phyloP scores from a whole-genome alignment of 2,797 vertebrate species.

The Tenualosa ilisha region DNA sequence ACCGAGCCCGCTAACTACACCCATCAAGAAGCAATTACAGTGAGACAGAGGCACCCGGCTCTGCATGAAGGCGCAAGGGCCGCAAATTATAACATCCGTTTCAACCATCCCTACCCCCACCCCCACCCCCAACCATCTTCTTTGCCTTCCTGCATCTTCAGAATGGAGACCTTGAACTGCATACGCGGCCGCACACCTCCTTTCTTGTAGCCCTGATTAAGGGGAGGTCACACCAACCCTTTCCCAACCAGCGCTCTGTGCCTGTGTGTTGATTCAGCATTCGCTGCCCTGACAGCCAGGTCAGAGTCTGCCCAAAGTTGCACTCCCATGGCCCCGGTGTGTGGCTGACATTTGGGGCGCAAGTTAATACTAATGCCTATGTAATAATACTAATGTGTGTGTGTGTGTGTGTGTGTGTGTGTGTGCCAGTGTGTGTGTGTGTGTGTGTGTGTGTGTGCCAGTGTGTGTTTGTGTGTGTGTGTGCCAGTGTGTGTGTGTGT shows the following conservation, averaged over 20 bases:
- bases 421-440: too few relatives aligned
- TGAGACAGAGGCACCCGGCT: neutral
- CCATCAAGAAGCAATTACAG: slow-evolving; percentile 64
- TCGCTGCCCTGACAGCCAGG: too few relatives aligned
- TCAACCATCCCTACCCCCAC: neutral
- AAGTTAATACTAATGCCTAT: too few relatives aligned
- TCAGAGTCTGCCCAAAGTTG: too few relatives aligned
- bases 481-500: neutral
- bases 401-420: too few relatives aligned
- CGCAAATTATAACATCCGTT: neutral
- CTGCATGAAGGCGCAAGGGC: neutral
- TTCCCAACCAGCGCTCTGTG: neutral
- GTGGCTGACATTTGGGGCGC: too few relatives aligned
- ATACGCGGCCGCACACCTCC: neutral
- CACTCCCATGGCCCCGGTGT: too few relatives aligned
- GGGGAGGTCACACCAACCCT: neutral
- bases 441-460: too few relatives aligned
- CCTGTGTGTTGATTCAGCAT: too few relatives aligned
- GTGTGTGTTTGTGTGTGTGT: neutral
- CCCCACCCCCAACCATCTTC: neutral
- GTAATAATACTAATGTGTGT: too few relatives aligned
- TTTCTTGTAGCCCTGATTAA: neutral
- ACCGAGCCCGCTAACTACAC: slow-evolving; percentile 54
- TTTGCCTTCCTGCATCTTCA: neutral
- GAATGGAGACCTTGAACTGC: neutral